Evolutionary conservation across 1,140 invertebrate species (phyloP), one percentile per base, ranked within the genome.

Genomic region (Agrypnia vestita): DNA sequence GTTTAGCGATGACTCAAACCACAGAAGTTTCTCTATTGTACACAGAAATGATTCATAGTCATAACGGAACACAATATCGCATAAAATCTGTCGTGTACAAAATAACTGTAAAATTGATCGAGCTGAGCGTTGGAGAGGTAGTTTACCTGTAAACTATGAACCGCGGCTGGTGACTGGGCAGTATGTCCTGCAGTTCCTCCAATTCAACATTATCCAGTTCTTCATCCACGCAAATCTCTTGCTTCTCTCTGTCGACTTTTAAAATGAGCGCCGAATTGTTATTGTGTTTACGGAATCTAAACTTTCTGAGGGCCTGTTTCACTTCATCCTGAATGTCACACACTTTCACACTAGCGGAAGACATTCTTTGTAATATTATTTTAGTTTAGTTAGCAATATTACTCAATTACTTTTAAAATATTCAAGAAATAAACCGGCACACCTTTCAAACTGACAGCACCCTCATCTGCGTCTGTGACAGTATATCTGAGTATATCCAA

Each of bases 151-250:
- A 94, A 0, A 98, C 91, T n/a, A 98, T 93, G 87, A 95, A 98
- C 67, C 97, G 90, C 0, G 97, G 97, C 86, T 98, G 96, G 85
- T 97, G 96, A 44, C 94, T 93, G 0, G 96, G 96, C 76, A 97
- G 88, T 77, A 91, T 92, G 59, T 97, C 94, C 85, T 95, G 93
- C 19, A 98, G 85, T 21, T 97, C 95, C 79, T 98, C 96, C 25
- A 97, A 91, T 76, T 92, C 91, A 13, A 94, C 92, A 87, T 95
- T 92, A 87, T 97, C 95, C 78, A 97, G 87, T 78, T 94, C 90
- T 85, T 96, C 94, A 84, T 98, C 96, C 0, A 97, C 88, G 79
- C 94, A 91, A 46, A 98, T 91, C 51, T 91, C 89, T 85, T 96
- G 94, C 82, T 94, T 94, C 80, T 96, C 94, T 85, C 93, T 90